Evolutionary conservation across 2,888 invertebrate species (phyloP).

Genomic region (Bellardia bayeri): DNA sequence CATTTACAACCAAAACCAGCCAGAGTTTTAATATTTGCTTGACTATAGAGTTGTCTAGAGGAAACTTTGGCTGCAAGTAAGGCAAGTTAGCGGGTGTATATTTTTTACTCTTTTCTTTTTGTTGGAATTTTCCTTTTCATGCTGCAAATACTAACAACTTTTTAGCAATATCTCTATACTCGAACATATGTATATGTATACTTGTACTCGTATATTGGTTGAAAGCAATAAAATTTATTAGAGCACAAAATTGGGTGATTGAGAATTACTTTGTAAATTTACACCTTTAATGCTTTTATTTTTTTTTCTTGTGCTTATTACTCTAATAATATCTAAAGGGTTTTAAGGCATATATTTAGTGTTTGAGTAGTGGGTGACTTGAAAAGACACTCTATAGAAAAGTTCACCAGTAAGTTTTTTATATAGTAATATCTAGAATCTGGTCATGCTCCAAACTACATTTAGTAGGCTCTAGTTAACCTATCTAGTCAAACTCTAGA

Average conservation of each 20-base stretch:
- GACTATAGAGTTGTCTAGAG: not conserved
- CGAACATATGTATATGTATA: no score
- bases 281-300: conserved; percentile 60
- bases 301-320: conserved; percentile 4
- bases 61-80: conserved; percentile 20
- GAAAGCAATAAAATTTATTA: conserved; percentile 72
- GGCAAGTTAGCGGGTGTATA: conserved; percentile 64
- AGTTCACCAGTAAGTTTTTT: no score
- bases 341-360: not conserved
- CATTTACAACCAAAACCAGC: conserved; percentile 14
- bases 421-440: no score
- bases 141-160: conserved; percentile 67
- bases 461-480: no score
- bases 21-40: not conserved
- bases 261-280: conserved; percentile 67
- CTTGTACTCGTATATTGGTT: conserved; percentile 11
- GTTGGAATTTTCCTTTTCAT: conserved; percentile 12
- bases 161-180: conserved; percentile 45
- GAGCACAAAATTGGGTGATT: conserved; percentile 73
- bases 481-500: no score
- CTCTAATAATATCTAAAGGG: not conserved
- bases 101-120: conserved; percentile 3
- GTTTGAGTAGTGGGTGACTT: not conserved
- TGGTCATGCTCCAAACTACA: no score
- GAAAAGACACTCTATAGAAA: not conserved